Evolutionary conservation across 35 echinoderm and acorn worm genomes (phyloP).

Genomic region (Lytechinus variegatus): DNA sequence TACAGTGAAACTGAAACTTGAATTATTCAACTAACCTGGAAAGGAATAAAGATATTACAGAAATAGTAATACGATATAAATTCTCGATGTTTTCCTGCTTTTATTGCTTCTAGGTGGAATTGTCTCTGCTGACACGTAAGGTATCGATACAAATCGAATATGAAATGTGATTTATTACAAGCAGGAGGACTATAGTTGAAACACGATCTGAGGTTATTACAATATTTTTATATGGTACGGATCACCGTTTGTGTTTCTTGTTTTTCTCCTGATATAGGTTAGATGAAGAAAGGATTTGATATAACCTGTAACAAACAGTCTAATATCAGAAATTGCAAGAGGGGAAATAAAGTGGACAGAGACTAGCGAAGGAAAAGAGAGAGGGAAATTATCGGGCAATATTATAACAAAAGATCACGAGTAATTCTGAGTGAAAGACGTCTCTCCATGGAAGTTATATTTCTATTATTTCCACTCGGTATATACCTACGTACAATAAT

Average conservation of each 20-base stretch:
- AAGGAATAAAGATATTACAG: background rate
- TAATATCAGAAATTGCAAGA: background rate
- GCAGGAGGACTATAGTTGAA: background rate
- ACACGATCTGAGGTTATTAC: constrained; percentile 2
- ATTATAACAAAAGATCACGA: too few relatives aligned
- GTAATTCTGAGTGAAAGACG: too few relatives aligned
- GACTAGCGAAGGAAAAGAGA: background rate
- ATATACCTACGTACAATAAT: too few relatives aligned
- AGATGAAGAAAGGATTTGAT: too few relatives aligned
- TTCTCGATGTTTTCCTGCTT: background rate
- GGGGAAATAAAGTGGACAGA: background rate
- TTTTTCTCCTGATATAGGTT: background rate
- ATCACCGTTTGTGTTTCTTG: background rate
- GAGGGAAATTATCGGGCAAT: background rate
- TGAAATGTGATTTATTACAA: background rate
- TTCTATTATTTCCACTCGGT: too few relatives aligned
- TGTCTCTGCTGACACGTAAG: background rate
- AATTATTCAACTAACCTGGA: constrained; percentile 12
- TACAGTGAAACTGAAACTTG: background rate
- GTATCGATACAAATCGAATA: constrained; percentile 12
- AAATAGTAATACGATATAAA: background rate
- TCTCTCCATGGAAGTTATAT: too few relatives aligned
- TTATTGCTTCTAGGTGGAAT: background rate
- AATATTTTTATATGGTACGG: background rate
- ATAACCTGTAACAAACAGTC: too few relatives aligned